These are phyloP conservation scores for Ciconia maguari DNA, from an alignment of 2,113 vertebrate species.

Conservation along the genomic window DNA sequence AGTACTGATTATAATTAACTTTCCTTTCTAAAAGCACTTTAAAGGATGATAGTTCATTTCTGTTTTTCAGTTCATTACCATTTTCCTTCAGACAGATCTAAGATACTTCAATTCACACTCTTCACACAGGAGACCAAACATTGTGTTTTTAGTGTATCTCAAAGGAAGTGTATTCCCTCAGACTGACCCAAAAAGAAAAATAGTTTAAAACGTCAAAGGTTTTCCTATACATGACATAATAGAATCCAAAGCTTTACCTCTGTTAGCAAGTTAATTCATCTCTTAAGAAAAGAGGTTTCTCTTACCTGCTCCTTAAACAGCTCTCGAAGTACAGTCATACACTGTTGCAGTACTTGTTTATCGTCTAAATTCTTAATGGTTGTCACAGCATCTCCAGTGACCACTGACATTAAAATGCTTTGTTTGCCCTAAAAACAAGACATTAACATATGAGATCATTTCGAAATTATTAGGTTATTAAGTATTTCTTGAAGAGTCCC, in stretches of 20 bases:
- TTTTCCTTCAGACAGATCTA: background rate
- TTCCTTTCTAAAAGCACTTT: background rate
- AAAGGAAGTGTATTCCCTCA: background rate
- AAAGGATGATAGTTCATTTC: background rate
- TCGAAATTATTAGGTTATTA: background rate
- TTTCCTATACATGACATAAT: background rate
- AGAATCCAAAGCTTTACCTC: background rate
- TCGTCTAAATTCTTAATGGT: constrained; percentile 84
- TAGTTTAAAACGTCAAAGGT: background rate
- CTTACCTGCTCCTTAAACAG: constrained; percentile 95
- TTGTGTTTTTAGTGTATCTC: background rate
- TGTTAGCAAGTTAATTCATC: background rate
- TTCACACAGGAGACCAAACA: background rate
- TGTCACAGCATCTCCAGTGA: constrained; percentile 87
- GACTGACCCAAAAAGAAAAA: background rate
- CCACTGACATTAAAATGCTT: constrained; percentile 93
- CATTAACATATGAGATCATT: background rate
- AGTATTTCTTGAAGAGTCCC: background rate
- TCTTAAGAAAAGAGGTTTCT: background rate
- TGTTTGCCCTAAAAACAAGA: constrained; percentile 80
- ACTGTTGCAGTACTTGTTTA: constrained; percentile 85
- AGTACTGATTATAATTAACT: background rate
- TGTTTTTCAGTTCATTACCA: background rate
- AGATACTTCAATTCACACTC: background rate
- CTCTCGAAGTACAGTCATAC: constrained; percentile 86